Percentiles rank a stretch among this genome's conserved stretches.
phyloP scores from a whole-genome alignment of 2,113 vertebrate species.

The Anseranas semipalmata region DNA sequence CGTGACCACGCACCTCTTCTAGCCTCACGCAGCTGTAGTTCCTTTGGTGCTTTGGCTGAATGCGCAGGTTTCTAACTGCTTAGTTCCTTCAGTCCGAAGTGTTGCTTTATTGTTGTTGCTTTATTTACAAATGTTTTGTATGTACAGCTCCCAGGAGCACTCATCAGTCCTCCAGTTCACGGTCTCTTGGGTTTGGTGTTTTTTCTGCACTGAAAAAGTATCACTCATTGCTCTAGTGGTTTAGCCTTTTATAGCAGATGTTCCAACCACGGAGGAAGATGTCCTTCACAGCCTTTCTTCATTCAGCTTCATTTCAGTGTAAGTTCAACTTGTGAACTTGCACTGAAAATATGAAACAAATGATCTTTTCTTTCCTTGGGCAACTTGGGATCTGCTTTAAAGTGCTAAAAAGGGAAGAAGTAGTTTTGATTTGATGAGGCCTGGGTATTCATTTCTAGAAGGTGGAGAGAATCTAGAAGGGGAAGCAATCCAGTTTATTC shows the following conservation, averaged over 20 bases:
- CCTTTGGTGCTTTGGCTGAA: background rate
- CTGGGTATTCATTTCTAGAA: background rate
- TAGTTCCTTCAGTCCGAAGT: background rate
- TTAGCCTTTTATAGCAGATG: background rate
- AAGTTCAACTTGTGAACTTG: background rate
- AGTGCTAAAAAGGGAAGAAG: background rate
- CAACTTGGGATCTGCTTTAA: background rate
- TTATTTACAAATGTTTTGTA: background rate
- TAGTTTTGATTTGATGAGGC: background rate
- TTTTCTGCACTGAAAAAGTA: background rate
- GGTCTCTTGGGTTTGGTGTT: background rate
- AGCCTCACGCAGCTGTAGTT: background rate
- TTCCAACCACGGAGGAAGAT: background rate
- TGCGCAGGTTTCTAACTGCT: background rate
- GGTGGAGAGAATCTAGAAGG: background rate
- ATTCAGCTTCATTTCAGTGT: background rate
- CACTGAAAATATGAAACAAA: background rate
- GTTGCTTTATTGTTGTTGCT: background rate
- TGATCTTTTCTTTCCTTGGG: background rate
- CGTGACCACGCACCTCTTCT: fast-evolving
- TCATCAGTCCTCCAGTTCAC: background rate
- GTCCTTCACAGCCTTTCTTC: background rate
- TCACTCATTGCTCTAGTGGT: background rate
- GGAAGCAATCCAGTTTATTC: background rate
- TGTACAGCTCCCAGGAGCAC: background rate